These are phyloP conservation scores for Musca vetustissima DNA, from an alignment of 1,140 invertebrate genomes.

Conservation along the genomic window DNA sequence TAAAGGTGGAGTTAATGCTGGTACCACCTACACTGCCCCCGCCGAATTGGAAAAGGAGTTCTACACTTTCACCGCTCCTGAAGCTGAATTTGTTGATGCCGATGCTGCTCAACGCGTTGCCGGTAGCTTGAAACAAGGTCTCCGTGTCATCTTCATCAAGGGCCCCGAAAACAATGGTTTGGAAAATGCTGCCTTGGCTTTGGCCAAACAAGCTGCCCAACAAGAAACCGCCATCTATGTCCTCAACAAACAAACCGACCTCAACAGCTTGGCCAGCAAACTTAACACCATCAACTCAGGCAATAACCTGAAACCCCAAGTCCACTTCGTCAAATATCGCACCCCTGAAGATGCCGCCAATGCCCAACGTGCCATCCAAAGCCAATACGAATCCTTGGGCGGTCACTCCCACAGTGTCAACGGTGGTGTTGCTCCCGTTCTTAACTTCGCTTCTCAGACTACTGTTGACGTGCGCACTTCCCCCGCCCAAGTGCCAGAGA, in stretches of 20 bases:
- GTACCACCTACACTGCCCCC: constrained; percentile 33
- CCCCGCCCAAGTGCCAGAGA: constrained; percentile 28
- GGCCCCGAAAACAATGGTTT: constrained; percentile 46
- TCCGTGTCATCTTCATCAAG: constrained; percentile 52
- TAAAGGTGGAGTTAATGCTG: background rate
- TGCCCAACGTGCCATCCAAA: constrained; percentile 46
- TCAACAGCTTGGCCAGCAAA: constrained; percentile 45
- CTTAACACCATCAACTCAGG: constrained; percentile 26
- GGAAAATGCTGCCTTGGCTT: constrained; percentile 42
- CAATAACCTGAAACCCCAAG: constrained; percentile 48
- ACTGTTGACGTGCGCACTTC: constrained; percentile 30
- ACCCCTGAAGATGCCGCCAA: constrained; percentile 46
- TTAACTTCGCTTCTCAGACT: constrained; percentile 46
- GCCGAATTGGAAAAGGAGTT: constrained; percentile 47
- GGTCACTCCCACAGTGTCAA: constrained; percentile 39
- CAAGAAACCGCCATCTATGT: constrained; percentile 52
- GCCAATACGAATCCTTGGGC: constrained; percentile 48
- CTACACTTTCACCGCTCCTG: constrained; percentile 42
- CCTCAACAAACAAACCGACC: constrained; percentile 49
- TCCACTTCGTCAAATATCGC: constrained; percentile 53
- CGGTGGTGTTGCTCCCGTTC: constrained; percentile 45
- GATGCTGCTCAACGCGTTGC: constrained; percentile 24
- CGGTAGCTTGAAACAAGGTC: constrained; percentile 37
- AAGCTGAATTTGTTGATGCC: constrained; percentile 37
- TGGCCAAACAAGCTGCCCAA: constrained; percentile 47